Evolutionary conservation across 2,888 invertebrate species (phyloP).

Genomic region (Lumbricus terrestris): DNA sequence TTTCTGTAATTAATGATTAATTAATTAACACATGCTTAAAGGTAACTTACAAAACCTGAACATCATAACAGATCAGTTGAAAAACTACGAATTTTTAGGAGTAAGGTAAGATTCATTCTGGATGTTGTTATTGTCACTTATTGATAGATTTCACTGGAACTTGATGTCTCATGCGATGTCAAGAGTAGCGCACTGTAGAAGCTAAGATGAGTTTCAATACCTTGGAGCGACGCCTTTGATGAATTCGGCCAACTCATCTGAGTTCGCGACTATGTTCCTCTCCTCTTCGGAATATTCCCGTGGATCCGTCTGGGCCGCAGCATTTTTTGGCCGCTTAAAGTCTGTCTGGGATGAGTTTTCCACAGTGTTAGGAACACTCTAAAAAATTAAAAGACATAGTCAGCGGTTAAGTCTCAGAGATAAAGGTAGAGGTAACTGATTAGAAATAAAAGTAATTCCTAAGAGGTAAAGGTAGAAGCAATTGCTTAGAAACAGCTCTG

Average conservation of each 20-base stretch:
- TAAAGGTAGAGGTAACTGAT: neutral
- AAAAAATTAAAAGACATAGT: neutral
- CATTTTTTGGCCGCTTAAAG: conserved; percentile 57
- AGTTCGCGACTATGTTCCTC: conserved; percentile 42
- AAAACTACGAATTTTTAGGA: neutral
- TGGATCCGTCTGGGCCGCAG: conserved; percentile 56
- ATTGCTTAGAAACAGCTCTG: too few species aligned
- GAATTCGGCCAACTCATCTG: conserved; percentile 12
- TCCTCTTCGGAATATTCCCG: conserved; percentile 52
- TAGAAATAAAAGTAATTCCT: neutral
- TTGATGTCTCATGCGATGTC: too few species aligned
- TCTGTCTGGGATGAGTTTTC: conserved; percentile 53
- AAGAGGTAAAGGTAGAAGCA: too few species aligned
- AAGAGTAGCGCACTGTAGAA: too few species aligned
- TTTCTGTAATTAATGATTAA: too few species aligned
- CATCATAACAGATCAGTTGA: neutral
- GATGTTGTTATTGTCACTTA: neutral
- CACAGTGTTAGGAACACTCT: conserved; percentile 53
- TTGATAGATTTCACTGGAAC: neutral
- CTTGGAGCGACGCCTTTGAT: conserved; percentile 13
- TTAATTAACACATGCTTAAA: too few species aligned
- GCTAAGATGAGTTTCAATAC: neutral
- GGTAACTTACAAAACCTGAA: neutral
- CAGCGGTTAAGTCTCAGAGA: neutral
- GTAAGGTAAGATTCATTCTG: neutral